These are phyloP conservation scores for Chamaea fasciata DNA, from an alignment of 2,113 vertebrate genomes.

Conservation along the genomic window DNA sequence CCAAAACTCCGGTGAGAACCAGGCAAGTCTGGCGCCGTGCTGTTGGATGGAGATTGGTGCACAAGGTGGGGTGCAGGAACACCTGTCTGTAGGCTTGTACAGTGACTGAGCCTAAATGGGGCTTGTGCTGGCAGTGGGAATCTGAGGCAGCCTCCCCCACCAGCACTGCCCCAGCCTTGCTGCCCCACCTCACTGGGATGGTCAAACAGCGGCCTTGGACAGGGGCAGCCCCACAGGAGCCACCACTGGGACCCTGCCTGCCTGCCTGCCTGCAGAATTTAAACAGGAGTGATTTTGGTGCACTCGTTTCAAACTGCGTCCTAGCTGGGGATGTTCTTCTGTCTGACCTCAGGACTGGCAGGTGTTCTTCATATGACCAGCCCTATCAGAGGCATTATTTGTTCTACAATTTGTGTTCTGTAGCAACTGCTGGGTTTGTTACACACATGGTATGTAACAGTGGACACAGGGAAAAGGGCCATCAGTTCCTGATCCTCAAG, in stretches of 20 bases:
- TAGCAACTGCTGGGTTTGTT: neutral
- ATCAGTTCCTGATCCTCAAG: neutral
- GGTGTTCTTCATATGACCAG: neutral
- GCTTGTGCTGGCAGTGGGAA: neutral
- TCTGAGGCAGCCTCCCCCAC: neutral
- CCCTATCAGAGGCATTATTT: neutral
- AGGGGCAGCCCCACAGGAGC: neutral
- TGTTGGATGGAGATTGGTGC: fast-evolving
- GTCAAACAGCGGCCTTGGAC: fast-evolving
- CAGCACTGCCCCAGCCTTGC: neutral
- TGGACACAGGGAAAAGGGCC: neutral
- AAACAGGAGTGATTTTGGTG: neutral
- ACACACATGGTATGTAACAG: neutral
- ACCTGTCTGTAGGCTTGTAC: neutral
- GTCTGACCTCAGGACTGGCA: neutral
- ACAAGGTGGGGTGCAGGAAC: neutral
- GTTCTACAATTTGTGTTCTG: neutral
- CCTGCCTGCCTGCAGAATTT: neutral
- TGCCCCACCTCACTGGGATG: neutral
- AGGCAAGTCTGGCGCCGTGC: too few relatives aligned
- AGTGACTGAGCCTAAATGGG: neutral
- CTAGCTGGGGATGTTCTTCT: neutral
- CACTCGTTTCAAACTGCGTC: fast-evolving
- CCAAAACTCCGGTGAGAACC: neutral
- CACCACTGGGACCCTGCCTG: fast-evolving